Evolutionary conservation across 2,888 invertebrate genomes (phyloP).

Genomic region (Aspidapion aeneum): DNA sequence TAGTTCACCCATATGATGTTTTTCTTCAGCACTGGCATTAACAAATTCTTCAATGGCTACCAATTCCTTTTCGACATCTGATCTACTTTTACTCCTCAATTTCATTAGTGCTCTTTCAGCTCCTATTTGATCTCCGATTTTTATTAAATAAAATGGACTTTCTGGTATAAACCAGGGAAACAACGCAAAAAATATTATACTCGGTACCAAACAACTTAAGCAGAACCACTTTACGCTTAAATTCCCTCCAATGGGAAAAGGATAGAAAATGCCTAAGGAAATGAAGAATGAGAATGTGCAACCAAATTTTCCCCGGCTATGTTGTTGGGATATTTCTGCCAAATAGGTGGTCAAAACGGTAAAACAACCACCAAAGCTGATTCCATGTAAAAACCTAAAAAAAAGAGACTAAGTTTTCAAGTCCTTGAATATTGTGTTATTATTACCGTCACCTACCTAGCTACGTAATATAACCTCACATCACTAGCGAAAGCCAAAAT

Average conservation of each 20-base stretch:
- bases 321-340: conserved; percentile 78
- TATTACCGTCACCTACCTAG: conserved; percentile 38
- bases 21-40: conserved; percentile 15
- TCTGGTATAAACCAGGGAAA: conserved; percentile 31
- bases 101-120: conserved; percentile 55
- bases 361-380: conserved; percentile 65
- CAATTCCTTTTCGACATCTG: conserved; percentile 22
- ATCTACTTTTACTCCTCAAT: conserved; percentile 19
- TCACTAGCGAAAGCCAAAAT: conserved; percentile 28
- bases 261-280: conserved; percentile 29
- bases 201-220: conserved; percentile 28
- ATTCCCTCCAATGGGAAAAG: conserved; percentile 30
- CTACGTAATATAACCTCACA: conserved; percentile 48
- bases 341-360: conserved; percentile 79
- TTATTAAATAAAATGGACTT: conserved; percentile 31
- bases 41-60: conserved; percentile 12
- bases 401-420: no score
- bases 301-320: conserved; percentile 69
- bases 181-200: conserved; percentile 27
- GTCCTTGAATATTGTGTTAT: background rate
- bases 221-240: conserved; percentile 28
- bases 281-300: conserved; percentile 44
- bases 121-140: conserved; percentile 52
- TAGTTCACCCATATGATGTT: conserved; percentile 20
- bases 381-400: conserved; percentile 54